Base-by-base conservation (phyloP, 1,140 invertebrate genomes). In the Bursaphelenchus mucronatus region DNA sequence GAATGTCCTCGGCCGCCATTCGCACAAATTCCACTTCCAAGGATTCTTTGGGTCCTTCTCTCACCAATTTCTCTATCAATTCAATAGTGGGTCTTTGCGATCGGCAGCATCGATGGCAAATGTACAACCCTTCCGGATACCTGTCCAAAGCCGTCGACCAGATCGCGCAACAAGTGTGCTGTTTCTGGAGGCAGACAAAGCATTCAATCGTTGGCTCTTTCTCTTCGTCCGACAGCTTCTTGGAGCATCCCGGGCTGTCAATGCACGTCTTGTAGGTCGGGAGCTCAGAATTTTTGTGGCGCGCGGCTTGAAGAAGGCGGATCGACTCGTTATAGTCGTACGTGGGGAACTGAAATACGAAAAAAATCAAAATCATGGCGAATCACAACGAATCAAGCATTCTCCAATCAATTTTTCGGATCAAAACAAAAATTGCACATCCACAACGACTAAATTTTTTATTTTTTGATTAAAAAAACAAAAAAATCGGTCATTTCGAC, bases 51-150 rank as follows among this genome's bases (percentile, higher is more conserved):
- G 30, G 30, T 30, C 30, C 30, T 30, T 30, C 30, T 5, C 5
- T 30, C 30, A 30, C 30, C 30, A 30, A 30, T 30, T 30, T 30
- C 5, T 30, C 30, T 30, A 30, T 30, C 30, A 5, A 30, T 30
- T 69, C 67, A 39, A 69, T 63, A 39, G 46, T 55, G 13, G 70
- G 70, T n/a, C 70, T 72, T 21, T 53, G n/a, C 10, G 73, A 71
- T 30, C 70, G 70, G 13, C 75, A 52, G 47, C 70, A 71, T 13
- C 70, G 64, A 49, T 47, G 52, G 46, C 70, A 71, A 7, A 71
- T 43, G 43, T 61, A 73, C 39, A 71, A 40, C 0, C 70, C 73
- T 8, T 39, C 39, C 2, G 70, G 70, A 19, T 76, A 57, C 9
- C 73, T 68, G 13, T 56, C 49, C 0, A 71, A 50, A 41, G 63